These are phyloP conservation scores for Nothoprocta pentlandii DNA, from an alignment of 2,113 vertebrate genomes.

Conservation along the genomic window DNA sequence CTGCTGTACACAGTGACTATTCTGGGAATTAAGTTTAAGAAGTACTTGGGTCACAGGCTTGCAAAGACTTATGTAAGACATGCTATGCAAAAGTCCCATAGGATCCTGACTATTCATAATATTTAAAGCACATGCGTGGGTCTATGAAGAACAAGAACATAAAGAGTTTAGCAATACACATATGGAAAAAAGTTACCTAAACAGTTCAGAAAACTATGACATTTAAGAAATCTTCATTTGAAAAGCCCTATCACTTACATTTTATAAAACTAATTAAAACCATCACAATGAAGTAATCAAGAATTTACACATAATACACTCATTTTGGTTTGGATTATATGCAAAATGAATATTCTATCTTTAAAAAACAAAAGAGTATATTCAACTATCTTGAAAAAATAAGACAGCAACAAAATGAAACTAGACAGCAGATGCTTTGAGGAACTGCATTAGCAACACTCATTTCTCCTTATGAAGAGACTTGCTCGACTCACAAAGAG, in stretches of 20 bases:
- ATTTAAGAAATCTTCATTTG: not conserved
- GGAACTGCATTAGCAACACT: not conserved
- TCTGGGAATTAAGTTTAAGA: conserved; percentile 12
- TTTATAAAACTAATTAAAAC: not conserved
- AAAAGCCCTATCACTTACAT: not conserved
- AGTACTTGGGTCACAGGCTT: not conserved
- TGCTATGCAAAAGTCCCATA: not conserved
- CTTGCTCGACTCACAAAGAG: not conserved
- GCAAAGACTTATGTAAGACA: not conserved
- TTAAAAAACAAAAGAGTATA: not conserved
- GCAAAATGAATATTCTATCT: not conserved
- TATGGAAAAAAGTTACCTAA: not conserved
- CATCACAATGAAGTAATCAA: not conserved
- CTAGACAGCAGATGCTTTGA: not conserved
- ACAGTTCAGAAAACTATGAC: not conserved
- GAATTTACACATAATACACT: not conserved
- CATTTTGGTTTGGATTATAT: not conserved
- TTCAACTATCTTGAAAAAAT: not conserved
- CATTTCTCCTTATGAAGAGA: not conserved
- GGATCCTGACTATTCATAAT: not conserved
- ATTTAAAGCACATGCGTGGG: not conserved
- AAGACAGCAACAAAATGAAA: not conserved
- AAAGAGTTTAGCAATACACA: not conserved
- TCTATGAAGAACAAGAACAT: not conserved
- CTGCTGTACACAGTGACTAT: not conserved